Evolutionary conservation across 2,797 vertebrate species (phyloP), one percentile per base, ranked within the genome.

Genomic region (Calcarius lapponicus): DNA sequence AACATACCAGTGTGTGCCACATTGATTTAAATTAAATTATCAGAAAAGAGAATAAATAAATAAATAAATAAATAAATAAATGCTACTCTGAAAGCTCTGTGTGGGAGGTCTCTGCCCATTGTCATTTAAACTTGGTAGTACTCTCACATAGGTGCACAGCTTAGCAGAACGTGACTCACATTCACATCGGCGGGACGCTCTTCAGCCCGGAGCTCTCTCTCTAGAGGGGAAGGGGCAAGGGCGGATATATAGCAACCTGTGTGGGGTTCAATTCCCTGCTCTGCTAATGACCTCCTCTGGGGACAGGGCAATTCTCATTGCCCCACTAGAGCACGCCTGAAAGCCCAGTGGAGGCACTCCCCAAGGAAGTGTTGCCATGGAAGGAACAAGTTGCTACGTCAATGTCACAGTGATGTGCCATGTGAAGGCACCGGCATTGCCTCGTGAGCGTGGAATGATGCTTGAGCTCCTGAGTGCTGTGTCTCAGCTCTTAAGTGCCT

Each of bases 1-100:
- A 95, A 76, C 71, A 85, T 58, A 85, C 83, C 24, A 64, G 42
- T 85, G 53, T 58, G 42, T 92, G 92, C 89, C 93, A 95, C 86
- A 50, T 56, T 95, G 94, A 95, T 94, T 95, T 94, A 91, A 91
- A 89, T 78, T 56, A 87, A 95, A 95, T 92, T 89, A 94, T 92
- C 57, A 57, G 65, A 94, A 87, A 92, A 88, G 74, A 81, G 43
- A 58, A 26, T 26, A 57, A 57, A 57, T 57, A 57, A 91, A 38
- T 57, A 42, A 42, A 26, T 36, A 57, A 43, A 58, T 36, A 7
- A 38, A 60, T 38, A 38, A 32, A 65, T 80, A 86, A 91, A 94
- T 83, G 7, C 50, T 80, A 20, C 42, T 50, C 53, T 74, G 80
- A 93, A 90, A 92, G 86, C 53, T 95, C 86, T 58, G 67, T 3